These are phyloP conservation scores for Adoxophyes honmai DNA, from an alignment of 1,140 invertebrate species.

Conservation along the genomic window DNA sequence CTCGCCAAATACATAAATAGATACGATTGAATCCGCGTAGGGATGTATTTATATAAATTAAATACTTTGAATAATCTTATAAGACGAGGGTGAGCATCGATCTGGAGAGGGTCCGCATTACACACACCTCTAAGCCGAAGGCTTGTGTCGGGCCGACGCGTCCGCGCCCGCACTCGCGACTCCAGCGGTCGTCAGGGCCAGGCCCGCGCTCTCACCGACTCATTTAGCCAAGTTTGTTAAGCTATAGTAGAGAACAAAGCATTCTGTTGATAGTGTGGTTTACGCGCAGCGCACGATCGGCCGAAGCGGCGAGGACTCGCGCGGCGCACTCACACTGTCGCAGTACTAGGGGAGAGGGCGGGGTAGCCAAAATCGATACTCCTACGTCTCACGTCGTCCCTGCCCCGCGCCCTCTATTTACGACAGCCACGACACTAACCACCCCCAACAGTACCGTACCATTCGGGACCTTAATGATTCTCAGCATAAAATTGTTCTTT, in stretches of 20 bases:
- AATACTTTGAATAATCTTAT: conserved; percentile 11
- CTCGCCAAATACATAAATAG: too few relatives aligned
- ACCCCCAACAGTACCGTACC: conserved; percentile 61
- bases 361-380: conserved; percentile 73
- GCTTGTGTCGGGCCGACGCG: neutral
- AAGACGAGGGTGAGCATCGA: conserved; percentile 11
- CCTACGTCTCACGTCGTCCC: conserved; percentile 60
- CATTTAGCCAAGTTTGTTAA: conserved; percentile 23
- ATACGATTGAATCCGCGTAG: too few relatives aligned
- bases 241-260: conserved; percentile 36
- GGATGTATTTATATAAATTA: neutral
- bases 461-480: conserved; percentile 60
- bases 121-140: conserved; percentile 1
- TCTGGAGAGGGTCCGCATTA: conserved; percentile 12
- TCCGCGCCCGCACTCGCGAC: neutral
- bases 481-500: conserved; percentile 56
- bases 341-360: conserved; percentile 65
- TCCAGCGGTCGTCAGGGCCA: neutral
- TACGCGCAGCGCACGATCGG: conserved; percentile 36
- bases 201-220: conserved; percentile 1
- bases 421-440: conserved; percentile 65
- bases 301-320: conserved; percentile 52
- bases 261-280: conserved; percentile 46
- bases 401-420: conserved; percentile 50
- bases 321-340: conserved; percentile 70